These are phyloP conservation scores for Conops quadrifasciatus DNA, from an alignment of 2,888 invertebrate genomes.

Conservation along the genomic window DNA sequence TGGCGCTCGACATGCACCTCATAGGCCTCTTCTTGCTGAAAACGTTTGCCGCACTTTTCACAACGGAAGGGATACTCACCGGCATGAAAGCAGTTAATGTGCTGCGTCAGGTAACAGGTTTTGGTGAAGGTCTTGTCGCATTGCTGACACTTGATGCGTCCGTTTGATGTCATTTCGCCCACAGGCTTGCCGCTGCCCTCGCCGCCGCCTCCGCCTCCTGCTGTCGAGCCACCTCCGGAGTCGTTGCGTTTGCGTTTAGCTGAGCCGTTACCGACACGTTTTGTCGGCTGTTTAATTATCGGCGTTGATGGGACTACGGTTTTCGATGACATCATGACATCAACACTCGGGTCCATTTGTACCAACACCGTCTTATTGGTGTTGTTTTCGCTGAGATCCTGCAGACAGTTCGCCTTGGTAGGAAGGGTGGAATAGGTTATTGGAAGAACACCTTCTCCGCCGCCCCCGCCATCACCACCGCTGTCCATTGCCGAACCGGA, in stretches of 20 bases:
- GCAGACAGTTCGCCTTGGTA: conserved; percentile 10
- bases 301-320: conserved; percentile 22
- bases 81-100: conserved; percentile 88
- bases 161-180: conserved; percentile 51
- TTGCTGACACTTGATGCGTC: conserved; percentile 74
- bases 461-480: conserved; percentile 48
- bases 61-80: conserved; percentile 89
- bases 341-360: neutral
- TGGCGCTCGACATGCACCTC: conserved; percentile 81
- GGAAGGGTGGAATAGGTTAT: conserved; percentile 59
- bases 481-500: conserved; percentile 24
- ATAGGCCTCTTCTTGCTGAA: conserved; percentile 75
- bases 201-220: neutral
- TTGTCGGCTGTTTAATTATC: conserved; percentile 29
- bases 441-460: conserved; percentile 40
- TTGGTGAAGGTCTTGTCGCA: conserved; percentile 87
- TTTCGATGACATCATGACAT: neutral
- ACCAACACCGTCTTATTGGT: conserved; percentile 27
- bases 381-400: conserved; percentile 37
- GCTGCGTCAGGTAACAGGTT: conserved; percentile 88
- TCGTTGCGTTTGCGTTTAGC: conserved; percentile 18
- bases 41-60: conserved; percentile 84
- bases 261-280: conserved; percentile 8
- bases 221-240: neutral
- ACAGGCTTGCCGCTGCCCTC: conserved; percentile 47